Conservation (phyloP, 2,888 invertebrate genomes). For the Mallateleia sp. region DNA sequence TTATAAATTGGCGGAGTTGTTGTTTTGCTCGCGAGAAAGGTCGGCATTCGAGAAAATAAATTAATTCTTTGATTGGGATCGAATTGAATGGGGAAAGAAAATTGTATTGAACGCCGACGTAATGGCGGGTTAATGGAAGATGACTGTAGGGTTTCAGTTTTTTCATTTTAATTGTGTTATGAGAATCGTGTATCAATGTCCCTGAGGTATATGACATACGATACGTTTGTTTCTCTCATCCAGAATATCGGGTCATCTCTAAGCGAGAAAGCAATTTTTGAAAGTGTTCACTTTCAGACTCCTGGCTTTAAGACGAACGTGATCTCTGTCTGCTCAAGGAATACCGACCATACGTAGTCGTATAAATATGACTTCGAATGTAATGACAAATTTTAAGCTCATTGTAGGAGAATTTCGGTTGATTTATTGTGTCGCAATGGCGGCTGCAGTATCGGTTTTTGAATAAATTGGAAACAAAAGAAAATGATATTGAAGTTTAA, state of each 20-base stretch:
- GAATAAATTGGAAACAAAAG: not conserved
- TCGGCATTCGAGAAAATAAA: no score
- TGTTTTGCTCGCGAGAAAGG: no score
- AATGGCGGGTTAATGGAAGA: no score
- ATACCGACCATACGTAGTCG: constrained; percentile 1
- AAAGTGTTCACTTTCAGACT: constrained; percentile 22
- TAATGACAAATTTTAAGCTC: constrained; percentile 16
- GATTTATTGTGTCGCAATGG: not conserved
- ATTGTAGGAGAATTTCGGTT: not conserved
- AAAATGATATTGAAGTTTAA: not conserved
- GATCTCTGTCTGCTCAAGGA: constrained; percentile 10
- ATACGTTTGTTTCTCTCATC: constrained; percentile 17
- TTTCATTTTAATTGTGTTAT: no score
- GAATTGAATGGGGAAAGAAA: no score
- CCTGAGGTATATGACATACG: constrained; percentile 6
- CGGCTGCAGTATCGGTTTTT: not conserved
- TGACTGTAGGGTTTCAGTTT: no score
- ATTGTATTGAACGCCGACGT: no score
- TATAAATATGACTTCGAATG: constrained; percentile 21
- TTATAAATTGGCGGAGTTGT: no score
- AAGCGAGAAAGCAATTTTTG: constrained; percentile 49
- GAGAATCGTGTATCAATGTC: constrained; percentile 1
- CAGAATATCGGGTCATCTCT: constrained; percentile 7
- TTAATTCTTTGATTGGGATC: no score
- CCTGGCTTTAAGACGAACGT: constrained; percentile 20